phyloP scores from a whole-genome alignment of 2,888 invertebrate genomes.

The Abscondita cerata region DNA sequence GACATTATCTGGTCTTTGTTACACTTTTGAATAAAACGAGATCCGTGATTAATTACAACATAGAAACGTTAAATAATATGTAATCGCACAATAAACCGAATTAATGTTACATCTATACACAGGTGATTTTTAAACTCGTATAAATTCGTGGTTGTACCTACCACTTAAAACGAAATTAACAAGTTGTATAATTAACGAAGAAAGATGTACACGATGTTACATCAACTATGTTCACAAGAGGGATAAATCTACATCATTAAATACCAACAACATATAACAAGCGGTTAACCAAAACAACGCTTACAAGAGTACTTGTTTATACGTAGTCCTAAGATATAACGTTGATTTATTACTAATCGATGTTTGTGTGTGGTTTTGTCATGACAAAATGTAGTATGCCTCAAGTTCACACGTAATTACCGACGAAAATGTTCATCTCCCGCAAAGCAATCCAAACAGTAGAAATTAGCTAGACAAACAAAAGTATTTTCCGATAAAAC shows the following conservation, averaged over 20 bases:
- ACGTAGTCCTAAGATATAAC: conserved; percentile 27
- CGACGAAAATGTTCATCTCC: too few relatives aligned
- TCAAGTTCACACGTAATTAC: conserved; percentile 33
- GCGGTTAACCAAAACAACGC: conserved; percentile 19
- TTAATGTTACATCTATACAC: too few relatives aligned
- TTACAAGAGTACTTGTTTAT: conserved; percentile 21
- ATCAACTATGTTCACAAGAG: conserved; percentile 2
- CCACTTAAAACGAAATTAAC: neutral
- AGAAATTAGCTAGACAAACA: too few relatives aligned
- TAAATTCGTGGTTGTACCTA: too few relatives aligned
- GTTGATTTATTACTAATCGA: conserved; percentile 41
- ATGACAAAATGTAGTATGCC: conserved; percentile 40
- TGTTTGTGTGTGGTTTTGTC: conserved; percentile 30
- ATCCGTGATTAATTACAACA: too few relatives aligned
- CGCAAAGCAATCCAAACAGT: too few relatives aligned
- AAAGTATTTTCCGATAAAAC: neutral
- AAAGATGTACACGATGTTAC: conserved; percentile 6
- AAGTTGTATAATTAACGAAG: conserved; percentile 1
- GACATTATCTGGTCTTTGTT: too few relatives aligned
- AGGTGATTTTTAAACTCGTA: too few relatives aligned
- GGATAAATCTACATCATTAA: conserved; percentile 11
- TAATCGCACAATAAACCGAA: too few relatives aligned
- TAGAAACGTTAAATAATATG: too few relatives aligned
- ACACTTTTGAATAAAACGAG: too few relatives aligned
- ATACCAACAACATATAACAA: conserved; percentile 14